These are phyloP conservation scores for Drosophila mauritiana DNA, from an alignment of 1,140 invertebrate genomes.

Conservation along the genomic window DNA sequence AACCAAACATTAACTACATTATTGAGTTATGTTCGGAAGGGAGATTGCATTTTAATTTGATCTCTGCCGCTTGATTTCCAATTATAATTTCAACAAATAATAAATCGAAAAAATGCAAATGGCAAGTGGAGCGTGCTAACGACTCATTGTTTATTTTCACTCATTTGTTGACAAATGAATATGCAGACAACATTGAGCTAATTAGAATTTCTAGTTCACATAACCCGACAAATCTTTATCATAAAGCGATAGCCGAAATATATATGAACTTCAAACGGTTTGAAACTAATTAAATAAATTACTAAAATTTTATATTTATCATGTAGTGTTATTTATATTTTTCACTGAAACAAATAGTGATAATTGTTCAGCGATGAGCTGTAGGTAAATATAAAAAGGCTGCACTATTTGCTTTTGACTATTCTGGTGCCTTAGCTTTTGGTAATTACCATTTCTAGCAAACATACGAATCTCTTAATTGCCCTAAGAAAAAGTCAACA, in stretches of 20 bases:
- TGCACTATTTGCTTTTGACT: slow-evolving; percentile 22
- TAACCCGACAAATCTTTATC: slow-evolving; percentile 24
- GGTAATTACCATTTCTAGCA: slow-evolving; percentile 33
- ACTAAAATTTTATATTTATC: slow-evolving; percentile 2
- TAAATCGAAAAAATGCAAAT: slow-evolving; percentile 39
- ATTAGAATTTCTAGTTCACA: slow-evolving; percentile 59
- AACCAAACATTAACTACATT: slow-evolving; percentile 55
- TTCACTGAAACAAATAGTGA: neutral
- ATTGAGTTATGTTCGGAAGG: slow-evolving; percentile 37
- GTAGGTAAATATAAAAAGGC: slow-evolving; percentile 15
- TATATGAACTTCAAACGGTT: slow-evolving; percentile 17
- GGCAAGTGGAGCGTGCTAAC: slow-evolving; percentile 31
- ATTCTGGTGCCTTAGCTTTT: slow-evolving; percentile 13
- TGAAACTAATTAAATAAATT: slow-evolving; percentile 45
- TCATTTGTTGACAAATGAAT: slow-evolving; percentile 52
- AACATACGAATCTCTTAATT: slow-evolving; percentile 52
- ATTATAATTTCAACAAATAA: slow-evolving; percentile 67
- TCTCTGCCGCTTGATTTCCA: slow-evolving; percentile 52
- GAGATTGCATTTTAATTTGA: slow-evolving; percentile 64
- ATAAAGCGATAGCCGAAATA: slow-evolving; percentile 3
- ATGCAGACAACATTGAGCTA: slow-evolving; percentile 49
- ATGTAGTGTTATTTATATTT: slow-evolving; percentile 1
- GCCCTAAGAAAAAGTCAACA: slow-evolving; percentile 35
- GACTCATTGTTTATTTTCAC: slow-evolving; percentile 53
- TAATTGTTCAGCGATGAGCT: neutral